These are phyloP conservation scores for Cynocephalus volans DNA, from an alignment of 2,113 vertebrate species.

Conservation along the genomic window DNA sequence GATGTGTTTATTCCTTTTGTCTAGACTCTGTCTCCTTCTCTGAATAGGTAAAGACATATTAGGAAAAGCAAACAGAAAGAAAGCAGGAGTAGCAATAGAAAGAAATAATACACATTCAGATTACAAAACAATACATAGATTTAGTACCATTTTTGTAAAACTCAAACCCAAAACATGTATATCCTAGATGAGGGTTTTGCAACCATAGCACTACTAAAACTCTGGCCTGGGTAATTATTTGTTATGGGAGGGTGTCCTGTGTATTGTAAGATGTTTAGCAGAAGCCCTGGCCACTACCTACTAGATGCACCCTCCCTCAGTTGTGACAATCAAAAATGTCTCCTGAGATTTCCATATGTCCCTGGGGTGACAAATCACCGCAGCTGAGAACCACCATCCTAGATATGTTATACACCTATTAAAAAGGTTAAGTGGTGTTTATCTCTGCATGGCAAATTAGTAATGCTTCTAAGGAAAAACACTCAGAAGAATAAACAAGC, in stretches of 20 bases:
- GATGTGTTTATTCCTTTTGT: neutral
- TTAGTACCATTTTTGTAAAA: neutral
- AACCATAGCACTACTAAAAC: neutral
- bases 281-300: neutral
- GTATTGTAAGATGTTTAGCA: neutral
- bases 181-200: neutral
- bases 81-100: neutral
- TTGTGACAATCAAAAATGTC: neutral
- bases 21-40: neutral
- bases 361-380: neutral
- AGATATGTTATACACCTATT: neutral
- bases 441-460: neutral
- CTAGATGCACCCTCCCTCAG: neutral
- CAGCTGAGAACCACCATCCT: neutral
- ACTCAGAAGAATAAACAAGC: neutral
- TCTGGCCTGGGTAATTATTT: neutral
- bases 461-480: neutral
- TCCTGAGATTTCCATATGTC: neutral
- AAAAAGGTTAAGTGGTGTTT: neutral
- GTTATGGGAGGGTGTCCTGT: neutral
- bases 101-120: neutral
- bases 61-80: no score
- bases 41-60: neutral
- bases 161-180: neutral
- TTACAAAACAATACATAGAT: neutral